Evolutionary conservation across 2,113 vertebrate species (phyloP).

Genomic region (Crotalus helleri): DNA sequence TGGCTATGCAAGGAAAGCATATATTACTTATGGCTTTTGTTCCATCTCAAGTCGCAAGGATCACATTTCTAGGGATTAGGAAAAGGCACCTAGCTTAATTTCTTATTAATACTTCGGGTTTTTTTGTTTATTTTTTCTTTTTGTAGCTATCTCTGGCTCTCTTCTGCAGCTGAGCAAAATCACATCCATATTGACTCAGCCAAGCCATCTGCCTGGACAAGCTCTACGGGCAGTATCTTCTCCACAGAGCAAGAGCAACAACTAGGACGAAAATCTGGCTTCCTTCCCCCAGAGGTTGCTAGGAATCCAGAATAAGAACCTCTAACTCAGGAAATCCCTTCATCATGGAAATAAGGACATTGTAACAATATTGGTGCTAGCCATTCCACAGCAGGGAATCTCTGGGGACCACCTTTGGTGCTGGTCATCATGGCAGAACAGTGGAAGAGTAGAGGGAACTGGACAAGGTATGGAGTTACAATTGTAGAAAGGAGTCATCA

Average conservation of each 20-base stretch:
- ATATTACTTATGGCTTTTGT: not conserved
- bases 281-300: not conserved
- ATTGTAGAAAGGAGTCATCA: not conserved
- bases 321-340: conserved; percentile 4
- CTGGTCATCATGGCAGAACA: conserved; percentile 5
- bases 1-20: not conserved
- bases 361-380: not conserved
- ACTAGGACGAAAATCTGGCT: not conserved
- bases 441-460: not conserved
- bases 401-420: not conserved
- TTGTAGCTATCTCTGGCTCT: conserved; percentile 25
- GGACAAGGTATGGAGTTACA: not conserved
- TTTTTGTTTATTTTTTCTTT: not conserved
- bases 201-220: conserved; percentile 13
- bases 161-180: conserved; percentile 34
- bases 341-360: not conserved
- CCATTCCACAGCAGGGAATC: not conserved
- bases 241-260: not conserved
- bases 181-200: conserved; percentile 29
- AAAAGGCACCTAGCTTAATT: not conserved
- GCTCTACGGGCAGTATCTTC: conserved; percentile 12
- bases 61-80: not conserved
- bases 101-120: not conserved
- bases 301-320: not conserved
- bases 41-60: not conserved